These are phyloP conservation scores for Pristionchus mayeri DNA, from an alignment of 2,888 invertebrate genomes.

Conservation along the genomic window DNA sequence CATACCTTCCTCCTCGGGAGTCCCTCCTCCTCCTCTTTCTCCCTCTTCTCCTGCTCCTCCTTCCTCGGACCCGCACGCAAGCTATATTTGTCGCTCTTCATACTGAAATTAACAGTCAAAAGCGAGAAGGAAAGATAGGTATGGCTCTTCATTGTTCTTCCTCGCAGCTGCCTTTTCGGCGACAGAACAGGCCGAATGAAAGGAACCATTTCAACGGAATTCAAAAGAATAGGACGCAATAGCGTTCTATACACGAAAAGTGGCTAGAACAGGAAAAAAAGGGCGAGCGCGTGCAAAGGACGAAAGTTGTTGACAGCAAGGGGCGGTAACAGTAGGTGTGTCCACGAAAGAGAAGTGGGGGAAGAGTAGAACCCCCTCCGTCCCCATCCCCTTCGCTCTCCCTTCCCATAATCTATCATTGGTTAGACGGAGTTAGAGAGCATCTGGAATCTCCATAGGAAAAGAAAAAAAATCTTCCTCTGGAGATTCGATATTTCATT, in stretches of 20 bases:
- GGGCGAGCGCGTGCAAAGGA: not conserved
- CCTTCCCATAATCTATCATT: not conserved
- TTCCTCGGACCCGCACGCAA: not conserved
- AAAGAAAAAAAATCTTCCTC: not conserved
- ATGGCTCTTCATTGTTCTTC: no score
- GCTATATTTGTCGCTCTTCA: not conserved
- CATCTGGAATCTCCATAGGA: not conserved
- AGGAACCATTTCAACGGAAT: no score
- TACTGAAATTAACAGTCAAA: not conserved
- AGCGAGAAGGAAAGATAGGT: no score
- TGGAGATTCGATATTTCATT: not conserved
- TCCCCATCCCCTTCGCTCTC: not conserved
- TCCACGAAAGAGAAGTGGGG: not conserved
- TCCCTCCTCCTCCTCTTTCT: not conserved
- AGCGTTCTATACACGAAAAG: not conserved
- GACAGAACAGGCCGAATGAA: no score
- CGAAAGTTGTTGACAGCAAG: constrained; percentile 12
- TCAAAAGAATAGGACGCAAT: no score
- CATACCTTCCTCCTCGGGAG: not conserved
- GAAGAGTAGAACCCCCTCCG: not conserved
- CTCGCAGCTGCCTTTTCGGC: no score
- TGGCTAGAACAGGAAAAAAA: not conserved
- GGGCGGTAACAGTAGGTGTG: no score
- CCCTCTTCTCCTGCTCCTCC: constrained; percentile 1
- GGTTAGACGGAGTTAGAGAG: not conserved